These are phyloP conservation scores for Lacerta viridis DNA, from an alignment of 2,797 vertebrate species.

Conservation along the genomic window DNA sequence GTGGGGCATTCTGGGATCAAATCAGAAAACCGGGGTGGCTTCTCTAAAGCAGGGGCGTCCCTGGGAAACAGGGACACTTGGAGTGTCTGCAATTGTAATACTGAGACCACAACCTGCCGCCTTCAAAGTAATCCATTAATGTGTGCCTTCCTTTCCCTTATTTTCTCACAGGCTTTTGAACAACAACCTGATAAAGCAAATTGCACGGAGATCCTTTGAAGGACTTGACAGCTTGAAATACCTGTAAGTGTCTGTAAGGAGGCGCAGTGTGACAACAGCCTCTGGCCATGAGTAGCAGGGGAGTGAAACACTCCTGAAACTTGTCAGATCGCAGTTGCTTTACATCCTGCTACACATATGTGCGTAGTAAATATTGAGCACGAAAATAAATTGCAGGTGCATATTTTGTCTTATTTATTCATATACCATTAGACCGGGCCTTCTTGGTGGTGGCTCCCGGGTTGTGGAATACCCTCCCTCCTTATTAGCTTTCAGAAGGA, in stretches of 20 bases:
- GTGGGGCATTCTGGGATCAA: neutral
- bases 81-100: too few relatives aligned
- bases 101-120: rapidly evolving
- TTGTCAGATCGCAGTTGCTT: neutral
- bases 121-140: neutral
- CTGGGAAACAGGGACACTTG: too few relatives aligned
- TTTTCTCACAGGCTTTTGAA: constrained; percentile 74
- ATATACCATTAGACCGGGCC: neutral
- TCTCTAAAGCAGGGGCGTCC: too few relatives aligned
- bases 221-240: constrained; percentile 76
- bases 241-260: constrained; percentile 73
- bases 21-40: neutral
- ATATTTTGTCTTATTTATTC: neutral
- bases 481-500: too few relatives aligned
- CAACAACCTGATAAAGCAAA: constrained; percentile 77
- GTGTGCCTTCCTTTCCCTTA: constrained; percentile 10
- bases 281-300: neutral
- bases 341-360: neutral
- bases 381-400: neutral
- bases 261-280: too few relatives aligned
- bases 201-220: constrained; percentile 72
- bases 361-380: neutral
- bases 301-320: neutral
- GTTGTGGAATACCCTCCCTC: too few relatives aligned
- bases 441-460: too few relatives aligned